Conservation (phyloP, 2,888 invertebrate species). For the Tuta absoluta region DNA sequence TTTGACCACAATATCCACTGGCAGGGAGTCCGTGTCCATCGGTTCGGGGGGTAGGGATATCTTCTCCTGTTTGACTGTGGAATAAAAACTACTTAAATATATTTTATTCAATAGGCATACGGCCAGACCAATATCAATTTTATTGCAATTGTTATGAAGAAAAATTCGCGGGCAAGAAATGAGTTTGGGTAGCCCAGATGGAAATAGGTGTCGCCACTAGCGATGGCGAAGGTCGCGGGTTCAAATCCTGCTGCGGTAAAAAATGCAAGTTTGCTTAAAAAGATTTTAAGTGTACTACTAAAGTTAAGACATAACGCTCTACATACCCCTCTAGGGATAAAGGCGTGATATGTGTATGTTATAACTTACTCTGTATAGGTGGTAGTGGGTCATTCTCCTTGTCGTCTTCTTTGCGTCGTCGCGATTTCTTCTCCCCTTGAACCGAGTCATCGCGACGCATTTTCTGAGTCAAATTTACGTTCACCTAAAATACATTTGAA, state of each 20-base stretch:
- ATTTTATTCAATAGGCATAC: background rate
- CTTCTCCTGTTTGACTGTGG: slow-evolving; percentile 70
- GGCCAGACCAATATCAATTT: too few relatives aligned
- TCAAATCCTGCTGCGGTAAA: too few relatives aligned
- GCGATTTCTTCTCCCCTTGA: slow-evolving; percentile 39
- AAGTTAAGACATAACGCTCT: background rate
- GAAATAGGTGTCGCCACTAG: too few relatives aligned
- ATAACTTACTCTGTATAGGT: slow-evolving; percentile 52
- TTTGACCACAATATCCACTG: slow-evolving; percentile 48
- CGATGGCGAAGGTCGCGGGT: too few relatives aligned
- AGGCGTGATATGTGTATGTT: too few relatives aligned
- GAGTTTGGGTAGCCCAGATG: too few relatives aligned
- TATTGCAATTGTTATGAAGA: too few relatives aligned
- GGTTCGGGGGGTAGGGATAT: slow-evolving; percentile 57
- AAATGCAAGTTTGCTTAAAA: too few relatives aligned
- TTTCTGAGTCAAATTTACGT: slow-evolving; percentile 64
- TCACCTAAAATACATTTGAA: slow-evolving; percentile 53
- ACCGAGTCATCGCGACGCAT: slow-evolving; percentile 61
- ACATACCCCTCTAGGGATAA: too few relatives aligned
- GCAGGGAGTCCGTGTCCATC: slow-evolving; percentile 53
- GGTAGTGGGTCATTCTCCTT: slow-evolving; percentile 60
- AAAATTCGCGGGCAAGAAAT: too few relatives aligned
- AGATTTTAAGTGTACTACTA: background rate
- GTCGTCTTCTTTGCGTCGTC: slow-evolving; percentile 51
- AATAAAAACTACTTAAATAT: background rate